phyloP scores from a whole-genome alignment of 2,113 vertebrate genomes.

The Toxotes chatareus region DNA sequence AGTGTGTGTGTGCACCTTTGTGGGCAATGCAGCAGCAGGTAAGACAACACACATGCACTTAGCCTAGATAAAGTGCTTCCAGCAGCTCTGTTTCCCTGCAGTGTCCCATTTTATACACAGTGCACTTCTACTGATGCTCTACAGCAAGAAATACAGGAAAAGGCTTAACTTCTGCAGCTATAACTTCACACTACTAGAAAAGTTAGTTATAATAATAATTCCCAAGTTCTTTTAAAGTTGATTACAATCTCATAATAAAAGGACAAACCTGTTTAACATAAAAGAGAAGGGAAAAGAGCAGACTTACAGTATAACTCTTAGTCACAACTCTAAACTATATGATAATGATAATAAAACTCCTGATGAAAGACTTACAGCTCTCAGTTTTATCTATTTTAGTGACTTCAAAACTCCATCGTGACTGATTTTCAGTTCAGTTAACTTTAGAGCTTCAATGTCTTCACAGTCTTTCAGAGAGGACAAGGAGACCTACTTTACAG shows the following conservation, averaged over 20 bases:
- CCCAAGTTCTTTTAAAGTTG: not conserved
- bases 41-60: constrained; percentile 22
- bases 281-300: not conserved
- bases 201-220: not conserved
- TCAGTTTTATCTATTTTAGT: not conserved
- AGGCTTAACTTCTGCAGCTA: no score
- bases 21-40: constrained; percentile 51
- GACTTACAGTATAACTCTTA: not conserved
- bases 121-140: not conserved
- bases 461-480: constrained; percentile 51
- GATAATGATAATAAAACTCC: not conserved
- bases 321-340: not conserved
- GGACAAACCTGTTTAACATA: not conserved
- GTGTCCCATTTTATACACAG: constrained; percentile 67
- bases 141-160: not conserved
- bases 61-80: constrained; percentile 58
- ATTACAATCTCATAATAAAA: not conserved
- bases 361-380: not conserved
- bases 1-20: not conserved
- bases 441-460: constrained; percentile 14
- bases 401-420: not conserved
- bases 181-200: no score
- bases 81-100: constrained; percentile 58
- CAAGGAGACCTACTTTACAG: constrained; percentile 71
- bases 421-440: constrained; percentile 3